A percentile compares a stretch with the other conserved stretches of the same genome.
phyloP scores from a whole-genome alignment of 64 coral and sea anemone genomes.

The Trachythela sp. region DNA sequence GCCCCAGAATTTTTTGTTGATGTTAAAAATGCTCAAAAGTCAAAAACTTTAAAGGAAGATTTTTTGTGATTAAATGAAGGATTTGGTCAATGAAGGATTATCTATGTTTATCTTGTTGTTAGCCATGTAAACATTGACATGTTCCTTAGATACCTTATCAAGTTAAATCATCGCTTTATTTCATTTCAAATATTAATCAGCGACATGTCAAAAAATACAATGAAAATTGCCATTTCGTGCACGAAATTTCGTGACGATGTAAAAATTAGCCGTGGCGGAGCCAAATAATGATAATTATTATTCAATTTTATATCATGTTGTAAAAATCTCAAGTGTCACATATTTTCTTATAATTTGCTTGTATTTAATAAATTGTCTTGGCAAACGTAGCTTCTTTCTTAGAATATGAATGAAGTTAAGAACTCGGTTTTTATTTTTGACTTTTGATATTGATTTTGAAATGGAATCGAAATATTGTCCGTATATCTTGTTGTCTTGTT shows the following conservation, averaged over 20 bases:
- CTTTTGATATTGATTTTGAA: too few species aligned
- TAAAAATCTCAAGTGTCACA: too few species aligned
- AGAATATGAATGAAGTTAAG: too few species aligned
- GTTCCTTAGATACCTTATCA: background rate
- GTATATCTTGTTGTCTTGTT: too few species aligned
- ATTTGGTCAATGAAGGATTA: background rate
- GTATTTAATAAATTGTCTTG: too few species aligned
- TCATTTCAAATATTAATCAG: background rate
- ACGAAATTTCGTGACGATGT: background rate
- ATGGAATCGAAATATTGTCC: too few species aligned
- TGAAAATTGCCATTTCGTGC: background rate
- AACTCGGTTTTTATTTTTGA: too few species aligned
- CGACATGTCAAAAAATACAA: background rate
- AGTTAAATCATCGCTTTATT: background rate
- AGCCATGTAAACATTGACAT: constrained; percentile 2
- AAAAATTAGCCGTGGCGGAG: too few species aligned
- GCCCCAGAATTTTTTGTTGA: background rate
- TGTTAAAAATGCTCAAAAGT: background rate
- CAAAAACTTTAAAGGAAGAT: background rate
- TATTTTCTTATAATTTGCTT: too few species aligned
- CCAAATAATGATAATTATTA: too few species aligned
- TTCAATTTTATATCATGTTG: too few species aligned
- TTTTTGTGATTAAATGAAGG: background rate
- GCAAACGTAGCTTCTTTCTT: too few species aligned
- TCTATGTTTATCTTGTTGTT: background rate